Evolutionary conservation across 2,797 vertebrate genomes (phyloP).

Genomic region (Hippoglossus hippoglossus): DNA sequence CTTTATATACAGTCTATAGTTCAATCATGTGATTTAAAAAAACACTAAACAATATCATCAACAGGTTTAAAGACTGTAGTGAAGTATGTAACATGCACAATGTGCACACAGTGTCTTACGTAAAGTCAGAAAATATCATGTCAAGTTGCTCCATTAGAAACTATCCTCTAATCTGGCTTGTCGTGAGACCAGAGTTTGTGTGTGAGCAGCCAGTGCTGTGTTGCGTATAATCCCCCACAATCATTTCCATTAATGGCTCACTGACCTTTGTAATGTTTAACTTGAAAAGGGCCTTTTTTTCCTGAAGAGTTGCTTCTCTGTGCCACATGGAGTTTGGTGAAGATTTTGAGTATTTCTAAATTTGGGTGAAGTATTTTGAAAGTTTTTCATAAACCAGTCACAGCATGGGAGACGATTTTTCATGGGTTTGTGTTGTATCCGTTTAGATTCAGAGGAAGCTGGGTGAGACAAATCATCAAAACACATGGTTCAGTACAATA

Average conservation of each 20-base stretch:
- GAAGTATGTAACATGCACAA: conserved; percentile 4
- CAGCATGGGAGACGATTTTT: no score
- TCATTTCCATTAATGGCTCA: conserved; percentile 27
- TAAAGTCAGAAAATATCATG: conserved; percentile 1
- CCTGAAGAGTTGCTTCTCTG: background rate
- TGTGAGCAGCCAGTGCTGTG: background rate
- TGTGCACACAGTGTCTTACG: conserved; percentile 7
- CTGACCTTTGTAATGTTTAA: conserved; percentile 29
- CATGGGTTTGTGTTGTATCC: no score
- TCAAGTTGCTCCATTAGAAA: background rate
- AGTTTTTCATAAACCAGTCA: no score
- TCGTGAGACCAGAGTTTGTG: background rate
- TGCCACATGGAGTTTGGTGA: background rate
- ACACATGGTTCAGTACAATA: no score
- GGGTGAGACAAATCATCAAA: no score
- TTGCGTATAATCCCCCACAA: conserved; percentile 5
- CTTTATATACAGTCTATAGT: no score
- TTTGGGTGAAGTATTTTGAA: no score
- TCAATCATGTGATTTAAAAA: no score
- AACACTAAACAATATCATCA: no score
- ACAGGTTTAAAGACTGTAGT: background rate
- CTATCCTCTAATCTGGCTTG: background rate
- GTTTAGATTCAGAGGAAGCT: no score
- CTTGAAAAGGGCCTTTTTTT: background rate
- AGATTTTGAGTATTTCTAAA: background rate